Base-by-base conservation (phyloP, 1,140 invertebrate genomes). In the Drosophila ananassae region DNA sequence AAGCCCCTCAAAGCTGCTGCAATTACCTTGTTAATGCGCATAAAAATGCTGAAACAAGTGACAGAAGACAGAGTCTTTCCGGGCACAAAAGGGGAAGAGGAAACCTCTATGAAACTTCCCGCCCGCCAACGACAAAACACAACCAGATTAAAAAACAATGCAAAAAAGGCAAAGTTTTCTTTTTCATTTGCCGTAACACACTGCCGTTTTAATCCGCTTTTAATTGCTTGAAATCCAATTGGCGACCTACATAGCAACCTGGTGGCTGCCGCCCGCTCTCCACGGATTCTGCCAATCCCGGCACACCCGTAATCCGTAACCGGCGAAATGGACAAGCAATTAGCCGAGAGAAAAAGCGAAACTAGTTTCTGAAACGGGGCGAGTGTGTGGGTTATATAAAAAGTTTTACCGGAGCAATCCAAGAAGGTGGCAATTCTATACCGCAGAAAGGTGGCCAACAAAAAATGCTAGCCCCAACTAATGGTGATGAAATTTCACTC, bases 221-320 rank as follows among this genome's bases (percentile, higher is more conserved):
- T 87, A 87, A 87, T 87, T 87, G 83, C 79, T 66, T 83, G 50
- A 82, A 87, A 87, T 89, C 82, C 82, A 87, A 82, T 89, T 89
- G 82, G 62, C 75, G 83, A 82, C 83, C 83, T 66, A 82, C 75
- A 79, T 72, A 63, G 56, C 51, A 61, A 78, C 69, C 69, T 55
- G 62, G 55, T 72, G 39, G 53, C 53, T 17, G 17, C 5, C 25
- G 10, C 13, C 50, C 25, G 28, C 51, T 37, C 32, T 37, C 51
- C 51, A 44, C 41, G 41, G 41, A 44, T n/a, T 3, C 51, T 21
- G 9, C 41, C 25, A 17, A 48, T 32, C 63, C 25, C 17, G 10
- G 10, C 13, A 30, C 32, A 12, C 39, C 48, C 59, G 13, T 34
- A 41, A 37, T 47, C 44, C 41, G 28, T 46, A 67, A 9, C 46